These are phyloP conservation scores for Etheostoma cragini DNA, from an alignment of 2,113 vertebrate species.

Conservation along the genomic window DNA sequence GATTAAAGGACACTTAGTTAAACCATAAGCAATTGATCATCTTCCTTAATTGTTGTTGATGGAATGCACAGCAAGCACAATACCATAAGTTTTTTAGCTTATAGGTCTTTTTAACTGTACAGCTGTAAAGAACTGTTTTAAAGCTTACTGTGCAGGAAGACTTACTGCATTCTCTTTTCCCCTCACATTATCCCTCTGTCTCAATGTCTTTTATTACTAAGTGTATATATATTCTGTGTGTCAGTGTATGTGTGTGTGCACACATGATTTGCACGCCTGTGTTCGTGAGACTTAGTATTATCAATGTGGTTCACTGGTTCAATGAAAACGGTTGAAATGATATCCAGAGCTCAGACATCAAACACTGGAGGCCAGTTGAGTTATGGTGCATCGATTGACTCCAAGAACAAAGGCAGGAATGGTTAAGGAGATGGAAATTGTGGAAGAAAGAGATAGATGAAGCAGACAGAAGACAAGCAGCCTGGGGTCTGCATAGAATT, in stretches of 20 bases:
- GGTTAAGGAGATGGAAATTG: constrained; percentile 73
- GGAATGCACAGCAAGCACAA: not conserved
- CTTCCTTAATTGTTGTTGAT: not conserved
- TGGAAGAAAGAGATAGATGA: constrained; percentile 79
- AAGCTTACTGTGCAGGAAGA: constrained; percentile 1
- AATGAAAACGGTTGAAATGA: constrained; percentile 72
- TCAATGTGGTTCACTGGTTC: constrained; percentile 69
- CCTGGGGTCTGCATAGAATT: constrained; percentile 74
- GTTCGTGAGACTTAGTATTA: constrained; percentile 68
- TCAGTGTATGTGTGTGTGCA: constrained; percentile 7
- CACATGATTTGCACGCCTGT: constrained; percentile 54
- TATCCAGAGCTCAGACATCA: constrained; percentile 82
- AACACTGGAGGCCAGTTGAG: constrained; percentile 75
- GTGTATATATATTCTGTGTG: not conserved
- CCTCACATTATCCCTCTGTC: constrained; percentile 6
- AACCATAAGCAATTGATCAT: constrained; percentile 1
- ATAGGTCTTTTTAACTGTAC: not conserved
- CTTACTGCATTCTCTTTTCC: not conserved
- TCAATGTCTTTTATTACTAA: constrained; percentile 20
- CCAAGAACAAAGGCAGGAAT: constrained; percentile 76
- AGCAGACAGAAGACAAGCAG: constrained; percentile 73
- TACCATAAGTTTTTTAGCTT: not conserved
- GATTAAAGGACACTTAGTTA: not conserved
- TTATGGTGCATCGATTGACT: constrained; percentile 78
- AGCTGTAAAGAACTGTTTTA: constrained; percentile 22